phyloP scores from a whole-genome alignment of 2,888 invertebrate genomes.

The Candidula unifasciata region DNA sequence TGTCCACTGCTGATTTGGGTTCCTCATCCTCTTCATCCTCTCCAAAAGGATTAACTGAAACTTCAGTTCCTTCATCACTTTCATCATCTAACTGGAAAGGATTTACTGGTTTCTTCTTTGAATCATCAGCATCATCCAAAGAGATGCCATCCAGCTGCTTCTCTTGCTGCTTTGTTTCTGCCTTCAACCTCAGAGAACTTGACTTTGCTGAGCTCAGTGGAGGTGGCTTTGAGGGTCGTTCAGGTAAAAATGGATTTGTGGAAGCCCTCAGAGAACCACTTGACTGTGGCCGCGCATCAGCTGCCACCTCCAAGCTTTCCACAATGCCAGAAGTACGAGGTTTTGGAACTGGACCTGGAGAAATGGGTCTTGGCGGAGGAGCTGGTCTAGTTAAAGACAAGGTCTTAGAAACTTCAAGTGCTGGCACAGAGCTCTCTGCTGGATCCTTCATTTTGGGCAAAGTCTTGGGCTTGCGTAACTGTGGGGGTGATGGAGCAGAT shows the following conservation, averaged over 20 bases:
- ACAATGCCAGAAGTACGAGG: conserved; percentile 12
- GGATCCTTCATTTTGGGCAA: conserved; percentile 12
- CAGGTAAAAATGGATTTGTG: conserved; percentile 48
- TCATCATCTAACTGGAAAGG: conserved; percentile 54
- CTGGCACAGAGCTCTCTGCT: not conserved
- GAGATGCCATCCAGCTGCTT: not conserved
- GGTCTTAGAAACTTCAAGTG: not conserved
- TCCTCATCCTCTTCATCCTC: conserved; percentile 3
- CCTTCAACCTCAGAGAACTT: conserved; percentile 45
- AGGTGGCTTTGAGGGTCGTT: conserved; percentile 48
- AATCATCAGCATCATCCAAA: not conserved
- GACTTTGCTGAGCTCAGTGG: conserved; percentile 50
- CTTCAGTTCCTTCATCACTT: conserved; percentile 47
- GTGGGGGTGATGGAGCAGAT: conserved; percentile 29
- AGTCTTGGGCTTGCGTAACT: conserved; percentile 1
- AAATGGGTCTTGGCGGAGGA: conserved; percentile 19
- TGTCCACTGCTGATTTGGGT: not conserved
- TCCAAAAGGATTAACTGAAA: not conserved
- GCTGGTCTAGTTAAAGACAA: conserved; percentile 18
- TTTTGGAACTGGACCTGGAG: conserved; percentile 11
- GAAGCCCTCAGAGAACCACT: conserved; percentile 11
- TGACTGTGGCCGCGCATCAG: conserved; percentile 17
- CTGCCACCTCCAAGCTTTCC: conserved; percentile 16
- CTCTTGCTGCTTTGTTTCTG: not conserved
- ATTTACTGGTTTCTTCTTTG: conserved; percentile 31